Evolutionary conservation across 2,113 vertebrate species (phyloP), one percentile per base, ranked within the genome.

Genomic region (Toxotes chatareus): DNA sequence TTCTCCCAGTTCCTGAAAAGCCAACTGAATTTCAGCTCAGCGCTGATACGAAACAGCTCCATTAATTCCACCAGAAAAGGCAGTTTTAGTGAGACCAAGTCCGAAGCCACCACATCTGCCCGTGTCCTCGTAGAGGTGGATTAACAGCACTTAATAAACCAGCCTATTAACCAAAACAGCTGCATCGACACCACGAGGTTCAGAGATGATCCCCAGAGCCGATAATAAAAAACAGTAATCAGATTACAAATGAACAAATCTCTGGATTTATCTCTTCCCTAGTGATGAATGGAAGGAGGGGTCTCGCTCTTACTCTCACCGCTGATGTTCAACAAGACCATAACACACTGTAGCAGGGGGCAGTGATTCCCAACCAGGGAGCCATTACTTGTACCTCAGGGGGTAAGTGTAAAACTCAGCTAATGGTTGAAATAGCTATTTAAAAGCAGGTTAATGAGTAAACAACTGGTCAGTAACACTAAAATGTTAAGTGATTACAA

Each of bases 91-190:
- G 4, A 55, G 5, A 19, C 27, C 44, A 17, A 36, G 19, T 44
- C 62, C 56, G 7, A 21, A 73, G 59, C 65, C 67, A 51, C 38
- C 61, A 60, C 67, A 71, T 83, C 64, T 71, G 65, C 46, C 31
- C 0, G 0, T 21, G 63, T 62, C 55, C 79, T 73, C 71, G 67
- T 40, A 40, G 64, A 60, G 64, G 42, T 68, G 80, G 85, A 92
- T 91, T 91, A 92, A 19, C 75, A 47, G 84, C 72, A 7, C 61
- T 66, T 86, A 89, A 73, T 84, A 91, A 88, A 91, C 31, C 83
- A 77, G 88, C 83, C 86, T 85, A 91, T 91, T 92, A 92, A 76
- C 77, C 76, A 69, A 88, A 91, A 89, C 88, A 91, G 83, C 88
- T 88, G 85, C 84, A 79, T 32, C 27, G 72, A 88, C 83, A 88